Conservation (phyloP, 2,113 vertebrate species). For the Neomonachus schauinslandi region DNA sequence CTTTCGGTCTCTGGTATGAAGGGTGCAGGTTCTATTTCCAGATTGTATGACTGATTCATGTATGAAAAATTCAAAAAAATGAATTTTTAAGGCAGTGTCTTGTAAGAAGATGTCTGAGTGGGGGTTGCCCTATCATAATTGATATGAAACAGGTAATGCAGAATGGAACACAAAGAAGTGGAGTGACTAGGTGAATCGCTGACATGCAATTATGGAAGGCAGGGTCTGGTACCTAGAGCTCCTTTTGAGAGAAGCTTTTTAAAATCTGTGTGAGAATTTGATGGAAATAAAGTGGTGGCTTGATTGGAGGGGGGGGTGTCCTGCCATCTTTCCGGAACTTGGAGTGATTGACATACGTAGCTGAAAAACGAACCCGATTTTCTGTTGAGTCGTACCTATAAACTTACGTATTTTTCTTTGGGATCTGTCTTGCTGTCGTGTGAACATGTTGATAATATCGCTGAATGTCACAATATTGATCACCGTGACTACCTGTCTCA, state of each 20-base stretch:
- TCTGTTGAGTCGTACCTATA: conserved; percentile 72
- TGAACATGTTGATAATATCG: conserved; percentile 36
- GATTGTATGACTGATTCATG: not conserved
- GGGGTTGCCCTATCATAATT: not conserved
- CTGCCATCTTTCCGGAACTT: not conserved
- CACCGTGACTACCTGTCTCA: conserved; percentile 72
- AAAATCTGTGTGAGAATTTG: not conserved
- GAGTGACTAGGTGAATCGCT: not conserved
- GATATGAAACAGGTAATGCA: not conserved
- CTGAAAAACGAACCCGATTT: not conserved
- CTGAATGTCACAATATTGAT: conserved; percentile 80
- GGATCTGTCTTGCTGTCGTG: conserved; percentile 53
- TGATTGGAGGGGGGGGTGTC: not conserved
- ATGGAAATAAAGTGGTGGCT: not conserved
- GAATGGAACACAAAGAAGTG: not conserved
- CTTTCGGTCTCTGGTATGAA: not conserved
- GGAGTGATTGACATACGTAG: not conserved
- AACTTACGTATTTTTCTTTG: conserved; percentile 54
- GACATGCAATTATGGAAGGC: not conserved
- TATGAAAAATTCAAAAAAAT: not conserved
- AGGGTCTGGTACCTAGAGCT: not conserved
- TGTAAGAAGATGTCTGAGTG: conserved; percentile 9
- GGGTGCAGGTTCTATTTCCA: not conserved
- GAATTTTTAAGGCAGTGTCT: not conserved
- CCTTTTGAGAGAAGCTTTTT: conserved; percentile 31